Base-by-base conservation (phyloP, 2,888 invertebrate genomes). In the Diogma glabrata region DNA sequence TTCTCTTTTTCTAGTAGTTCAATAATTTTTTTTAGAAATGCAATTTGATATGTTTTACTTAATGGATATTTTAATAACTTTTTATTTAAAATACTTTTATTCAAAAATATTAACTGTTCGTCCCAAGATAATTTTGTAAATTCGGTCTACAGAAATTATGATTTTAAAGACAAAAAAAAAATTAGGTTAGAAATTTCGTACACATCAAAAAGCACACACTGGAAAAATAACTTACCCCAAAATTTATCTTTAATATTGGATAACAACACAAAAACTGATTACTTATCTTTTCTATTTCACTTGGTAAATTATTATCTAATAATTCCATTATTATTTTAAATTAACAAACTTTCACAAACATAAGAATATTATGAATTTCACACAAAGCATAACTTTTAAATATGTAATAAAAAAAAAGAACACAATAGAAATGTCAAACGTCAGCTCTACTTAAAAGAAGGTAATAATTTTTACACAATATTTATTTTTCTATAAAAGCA, bases 1-100 rank as follows among this genome's bases (percentile, higher is more conserved):
- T 60, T 60, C 49, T 63, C 59, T 40, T 63, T 57, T 63, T 84
- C 81, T 40, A 85, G 68, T 62, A 69, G 62, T n/a, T 67, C 58
- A 48, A 87, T 74, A 3, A 85, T 57, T 55, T 71, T 71, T 63
- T 84, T 87, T 10, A 87, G 66, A 67, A 85, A 87, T 24, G 73
- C 67, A 60, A 72, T 74, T 55, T 77, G 76, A 63, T 84, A 87
- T 30, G 73, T 71, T 38, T 65, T 62, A 57, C 77, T 81, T 5
- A 84, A 60, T 2, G 87, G 85, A 66, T 76, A 79, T 54, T 73
- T 70, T 59, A 72, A 64, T 53, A 81, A 66, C 30, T 78, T 59
- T 7, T 69, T 56, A 57, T 71, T 75, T 38, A 75, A 67, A 9
- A 83, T 67, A 10, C 85, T 87, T 45, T 65, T 63, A 14, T 76